A percentile compares a stretch with the other conserved stretches of the same genome.
Evolutionary conservation across 2,113 vertebrate genomes (phyloP).

Genomic region (Montifringilla adamsi): DNA sequence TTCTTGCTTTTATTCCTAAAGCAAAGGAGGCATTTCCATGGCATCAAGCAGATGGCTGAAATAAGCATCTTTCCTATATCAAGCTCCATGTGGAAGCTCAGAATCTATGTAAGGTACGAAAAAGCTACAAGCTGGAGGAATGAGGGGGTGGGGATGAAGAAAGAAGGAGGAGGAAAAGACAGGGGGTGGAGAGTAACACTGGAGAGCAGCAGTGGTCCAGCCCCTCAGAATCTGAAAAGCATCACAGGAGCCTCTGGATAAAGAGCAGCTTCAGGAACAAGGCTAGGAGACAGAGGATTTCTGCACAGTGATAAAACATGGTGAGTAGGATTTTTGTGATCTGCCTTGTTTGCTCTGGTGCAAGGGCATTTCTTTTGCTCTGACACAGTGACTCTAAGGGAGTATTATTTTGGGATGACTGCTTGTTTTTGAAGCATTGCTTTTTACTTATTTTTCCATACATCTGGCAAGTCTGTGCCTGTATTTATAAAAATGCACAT

Average conservation of each 20-base stretch:
- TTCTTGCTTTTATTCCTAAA: neutral
- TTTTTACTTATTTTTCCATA: neutral
- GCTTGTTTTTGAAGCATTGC: neutral
- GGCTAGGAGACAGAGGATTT: slow-evolving; percentile 50
- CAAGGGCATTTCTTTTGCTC: neutral
- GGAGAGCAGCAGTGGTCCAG: slow-evolving; percentile 53
- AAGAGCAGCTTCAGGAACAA: slow-evolving; percentile 46
- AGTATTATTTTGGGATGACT: slow-evolving; percentile 8
- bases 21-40: neutral
- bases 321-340: slow-evolving; percentile 57
- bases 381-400: neutral
- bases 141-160: slow-evolving; percentile 45
- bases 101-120: neutral
- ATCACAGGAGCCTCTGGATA: slow-evolving; percentile 57
- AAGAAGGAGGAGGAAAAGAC: slow-evolving; percentile 43
- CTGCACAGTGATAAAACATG: slow-evolving; percentile 28
- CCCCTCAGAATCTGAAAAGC: slow-evolving; percentile 59
- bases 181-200: slow-evolving; percentile 58
- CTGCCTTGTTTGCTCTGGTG: neutral
- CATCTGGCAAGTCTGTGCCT: neutral
- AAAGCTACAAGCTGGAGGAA: slow-evolving; percentile 38
- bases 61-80: slow-evolving; percentile 43
- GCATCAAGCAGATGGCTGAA: slow-evolving; percentile 17
- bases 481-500: neutral
- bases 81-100: slow-evolving; percentile 8